phyloP scores from a whole-genome alignment of 2,113 vertebrate species.

The Oryzias javanicus region DNA sequence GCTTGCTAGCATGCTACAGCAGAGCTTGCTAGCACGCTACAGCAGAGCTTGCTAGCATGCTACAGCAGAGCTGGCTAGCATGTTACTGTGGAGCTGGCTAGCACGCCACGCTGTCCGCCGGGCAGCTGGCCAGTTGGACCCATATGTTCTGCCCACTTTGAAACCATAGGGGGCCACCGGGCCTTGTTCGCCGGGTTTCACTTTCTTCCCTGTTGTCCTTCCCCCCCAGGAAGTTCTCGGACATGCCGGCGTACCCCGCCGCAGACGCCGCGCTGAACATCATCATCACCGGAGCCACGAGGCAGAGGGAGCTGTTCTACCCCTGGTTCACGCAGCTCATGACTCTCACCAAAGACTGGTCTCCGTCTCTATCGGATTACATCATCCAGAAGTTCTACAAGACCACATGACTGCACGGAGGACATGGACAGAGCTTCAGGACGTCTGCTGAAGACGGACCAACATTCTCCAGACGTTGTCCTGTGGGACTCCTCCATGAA shows the following conservation, averaged over 20 bases:
- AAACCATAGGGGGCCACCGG: too few relatives aligned
- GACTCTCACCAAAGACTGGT: constrained; percentile 69
- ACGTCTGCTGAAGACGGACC: too few relatives aligned
- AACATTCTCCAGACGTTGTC: too few relatives aligned
- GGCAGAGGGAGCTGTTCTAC: constrained; percentile 76
- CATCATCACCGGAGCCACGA: constrained; percentile 70
- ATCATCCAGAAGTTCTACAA: constrained; percentile 72
- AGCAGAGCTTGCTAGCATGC: too few relatives aligned
- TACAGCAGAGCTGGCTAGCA: too few relatives aligned
- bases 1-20: too few relatives aligned
- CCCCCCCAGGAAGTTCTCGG: constrained; percentile 66
- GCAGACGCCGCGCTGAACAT: constrained; percentile 81
- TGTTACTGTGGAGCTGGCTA: too few relatives aligned
- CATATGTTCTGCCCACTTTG: too few relatives aligned
- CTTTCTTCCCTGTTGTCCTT: constrained; percentile 8
- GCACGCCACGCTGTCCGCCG: too few relatives aligned
- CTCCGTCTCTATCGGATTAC: constrained; percentile 55
- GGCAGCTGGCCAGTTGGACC: too few relatives aligned
- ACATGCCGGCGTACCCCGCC: constrained; percentile 71
- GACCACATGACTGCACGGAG: background rate
- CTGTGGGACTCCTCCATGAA: too few relatives aligned
- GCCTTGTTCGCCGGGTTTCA: background rate
- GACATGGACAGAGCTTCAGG: background rate
- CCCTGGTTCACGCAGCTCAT: constrained; percentile 71
- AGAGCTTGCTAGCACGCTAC: too few relatives aligned